Base-by-base conservation (phyloP, 2,888 invertebrate species). In the Caprella mutica region DNA sequence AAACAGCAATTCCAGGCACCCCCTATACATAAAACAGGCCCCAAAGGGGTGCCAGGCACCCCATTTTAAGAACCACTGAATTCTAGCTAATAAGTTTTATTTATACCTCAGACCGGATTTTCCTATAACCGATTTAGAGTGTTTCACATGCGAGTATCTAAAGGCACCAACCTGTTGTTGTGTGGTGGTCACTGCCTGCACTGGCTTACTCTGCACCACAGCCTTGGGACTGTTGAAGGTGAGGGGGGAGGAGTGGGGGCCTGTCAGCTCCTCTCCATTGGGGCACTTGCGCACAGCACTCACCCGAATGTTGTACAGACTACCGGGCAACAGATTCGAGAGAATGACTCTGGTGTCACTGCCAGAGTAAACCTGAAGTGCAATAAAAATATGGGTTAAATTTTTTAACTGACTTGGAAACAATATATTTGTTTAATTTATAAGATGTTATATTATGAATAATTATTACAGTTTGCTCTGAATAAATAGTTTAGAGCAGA, bases 271-370 rank as follows among this genome's bases (percentile, higher is more conserved):
- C 43, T 66, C 71, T 26, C 75, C 75, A 39, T 79, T 78, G 52
- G 74, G 75, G 67, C 78, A 76, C 55, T 78, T 72, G 48, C 90
- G 80, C 68, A 88, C 80, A 27, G 84, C 83, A 74, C 84, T 83
- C 65, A 90, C 86, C 55, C 89, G 81, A 68, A 85, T 81, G 68
- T 76, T 75, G 75, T 89, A 89, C 71, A 85, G 84, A 55, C 79
- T 79, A 68, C 85, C 85, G 52, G 82, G 77, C 68, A 84, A 82
- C 70, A 90, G 77, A 70, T 82, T 81, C 30, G 70, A 68, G 56
- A 74, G 79, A 77, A 71, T 83, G 73, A 71, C 74, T n/a, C 67
- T 68, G 14, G 73, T 71, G 44, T 70, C 70, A 14, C 70, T 65
- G n/a, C 77, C 77, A 61, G 71, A 71, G 68, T 77, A 77, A 5